phyloP scores from a whole-genome alignment of 2,797 vertebrate genomes.

The Coilia nasus region DNA sequence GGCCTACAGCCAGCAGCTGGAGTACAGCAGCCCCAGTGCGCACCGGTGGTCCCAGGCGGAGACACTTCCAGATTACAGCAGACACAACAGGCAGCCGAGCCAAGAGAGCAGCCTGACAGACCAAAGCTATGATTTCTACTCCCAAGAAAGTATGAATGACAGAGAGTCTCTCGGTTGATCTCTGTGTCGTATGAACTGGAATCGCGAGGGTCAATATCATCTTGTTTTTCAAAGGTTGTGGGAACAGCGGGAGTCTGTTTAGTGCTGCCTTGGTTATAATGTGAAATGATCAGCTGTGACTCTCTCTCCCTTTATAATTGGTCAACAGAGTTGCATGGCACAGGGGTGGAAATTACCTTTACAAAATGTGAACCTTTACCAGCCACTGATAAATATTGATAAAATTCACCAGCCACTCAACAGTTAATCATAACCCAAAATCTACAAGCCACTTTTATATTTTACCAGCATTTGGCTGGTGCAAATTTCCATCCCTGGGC shows the following conservation, averaged over 20 bases:
- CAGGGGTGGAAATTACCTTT: too few species aligned
- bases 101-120: conserved; percentile 33
- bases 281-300: not conserved
- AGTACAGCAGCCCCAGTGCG: conserved; percentile 35
- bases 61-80: not conserved
- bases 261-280: not conserved
- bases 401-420: too few species aligned
- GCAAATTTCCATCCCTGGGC: too few species aligned
- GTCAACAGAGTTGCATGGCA: not conserved
- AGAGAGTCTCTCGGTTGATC: conserved; percentile 41
- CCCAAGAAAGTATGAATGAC: conserved; percentile 44
- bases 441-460: too few species aligned
- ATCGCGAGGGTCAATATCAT: not conserved
- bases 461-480: too few species aligned
- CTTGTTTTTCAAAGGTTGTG: not conserved
- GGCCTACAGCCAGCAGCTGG: conserved; percentile 63
- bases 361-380: too few species aligned
- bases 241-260: not conserved
- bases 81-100: conserved; percentile 17
- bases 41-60: conserved; percentile 9
- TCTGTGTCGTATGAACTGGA: not conserved
- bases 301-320: not conserved
- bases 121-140: conserved; percentile 43
- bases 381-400: too few species aligned
- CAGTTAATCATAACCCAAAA: too few species aligned